A percentile compares a stretch with the other conserved stretches of the same genome.
Evolutionary conservation across 2,888 invertebrate genomes (phyloP).

Genomic region (Pogonocherus hispidulus): DNA sequence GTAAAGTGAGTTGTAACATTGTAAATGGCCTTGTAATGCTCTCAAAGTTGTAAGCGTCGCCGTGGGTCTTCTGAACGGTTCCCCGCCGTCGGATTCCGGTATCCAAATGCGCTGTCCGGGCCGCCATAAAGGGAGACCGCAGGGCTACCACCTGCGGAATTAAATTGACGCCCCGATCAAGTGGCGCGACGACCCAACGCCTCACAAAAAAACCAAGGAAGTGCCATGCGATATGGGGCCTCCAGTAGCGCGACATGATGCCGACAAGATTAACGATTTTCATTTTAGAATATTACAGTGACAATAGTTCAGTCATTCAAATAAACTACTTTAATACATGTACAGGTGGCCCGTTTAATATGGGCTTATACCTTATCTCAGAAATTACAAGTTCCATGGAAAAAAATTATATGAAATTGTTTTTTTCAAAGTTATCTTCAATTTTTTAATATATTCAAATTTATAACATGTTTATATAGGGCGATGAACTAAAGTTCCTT

Average conservation of each 20-base stretch:
- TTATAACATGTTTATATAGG: too few relatives aligned
- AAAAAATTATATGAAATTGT: too few relatives aligned
- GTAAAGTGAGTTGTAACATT: conserved; percentile 40
- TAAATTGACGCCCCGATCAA: conserved; percentile 45
- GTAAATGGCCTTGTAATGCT: conserved; percentile 53
- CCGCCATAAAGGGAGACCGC: conserved; percentile 47
- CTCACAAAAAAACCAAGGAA: conserved; percentile 1
- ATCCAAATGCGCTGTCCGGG: conserved; percentile 49
- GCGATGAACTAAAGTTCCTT: too few relatives aligned
- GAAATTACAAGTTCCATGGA: too few relatives aligned
- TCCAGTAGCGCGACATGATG: conserved; percentile 10
- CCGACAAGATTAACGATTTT: neutral
- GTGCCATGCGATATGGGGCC: neutral
- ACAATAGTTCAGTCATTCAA: too few relatives aligned
- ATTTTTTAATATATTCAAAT: too few relatives aligned
- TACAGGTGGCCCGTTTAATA: too few relatives aligned
- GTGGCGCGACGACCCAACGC: conserved; percentile 34
- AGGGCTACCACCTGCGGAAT: conserved; percentile 51
- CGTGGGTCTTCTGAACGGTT: conserved; percentile 49
- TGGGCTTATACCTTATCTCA: too few relatives aligned
- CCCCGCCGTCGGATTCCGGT: conserved; percentile 55
- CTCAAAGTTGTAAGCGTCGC: conserved; percentile 51
- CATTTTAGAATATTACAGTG: too few relatives aligned
- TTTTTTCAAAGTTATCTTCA: too few relatives aligned
- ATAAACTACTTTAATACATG: too few relatives aligned